These are phyloP conservation scores for Drosophila silvestris DNA, from an alignment of 2,888 invertebrate genomes.

Conservation along the genomic window DNA sequence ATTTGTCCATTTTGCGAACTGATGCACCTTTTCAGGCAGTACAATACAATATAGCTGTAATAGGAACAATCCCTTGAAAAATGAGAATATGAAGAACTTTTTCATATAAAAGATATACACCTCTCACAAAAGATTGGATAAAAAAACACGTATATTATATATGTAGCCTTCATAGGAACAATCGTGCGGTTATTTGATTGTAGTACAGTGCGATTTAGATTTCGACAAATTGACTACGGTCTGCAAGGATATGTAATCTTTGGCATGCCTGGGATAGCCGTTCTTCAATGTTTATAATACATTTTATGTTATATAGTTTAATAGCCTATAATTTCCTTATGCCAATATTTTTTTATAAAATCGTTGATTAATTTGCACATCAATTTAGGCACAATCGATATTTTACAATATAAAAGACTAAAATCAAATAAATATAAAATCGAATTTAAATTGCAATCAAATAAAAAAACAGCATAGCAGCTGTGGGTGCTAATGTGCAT, in stretches of 20 bases:
- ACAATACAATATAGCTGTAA: not conserved
- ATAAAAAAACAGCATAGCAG: not conserved
- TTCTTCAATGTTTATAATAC: not conserved
- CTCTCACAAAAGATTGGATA: not conserved
- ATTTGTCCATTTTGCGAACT: not conserved
- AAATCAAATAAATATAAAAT: not conserved
- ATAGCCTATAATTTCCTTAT: not conserved
- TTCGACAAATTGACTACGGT: not conserved
- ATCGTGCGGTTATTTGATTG: too few relatives aligned
- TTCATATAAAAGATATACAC: not conserved
- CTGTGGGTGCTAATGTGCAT: slow-evolving; percentile 22
- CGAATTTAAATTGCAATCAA: not conserved
- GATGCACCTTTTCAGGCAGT: not conserved
- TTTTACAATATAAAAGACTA: not conserved
- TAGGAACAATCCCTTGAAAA: not conserved
- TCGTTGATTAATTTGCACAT: not conserved
- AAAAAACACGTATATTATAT: not conserved
- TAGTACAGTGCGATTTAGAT: not conserved
- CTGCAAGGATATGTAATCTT: not conserved
- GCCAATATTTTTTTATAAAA: not conserved
- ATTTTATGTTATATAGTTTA: not conserved
- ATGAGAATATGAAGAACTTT: not conserved
- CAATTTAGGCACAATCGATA: not conserved
- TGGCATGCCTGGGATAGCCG: not conserved
- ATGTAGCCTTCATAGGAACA: not conserved